Evolutionary conservation across 2,113 vertebrate genomes (phyloP).

Genomic region (Trogon surrucura): DNA sequence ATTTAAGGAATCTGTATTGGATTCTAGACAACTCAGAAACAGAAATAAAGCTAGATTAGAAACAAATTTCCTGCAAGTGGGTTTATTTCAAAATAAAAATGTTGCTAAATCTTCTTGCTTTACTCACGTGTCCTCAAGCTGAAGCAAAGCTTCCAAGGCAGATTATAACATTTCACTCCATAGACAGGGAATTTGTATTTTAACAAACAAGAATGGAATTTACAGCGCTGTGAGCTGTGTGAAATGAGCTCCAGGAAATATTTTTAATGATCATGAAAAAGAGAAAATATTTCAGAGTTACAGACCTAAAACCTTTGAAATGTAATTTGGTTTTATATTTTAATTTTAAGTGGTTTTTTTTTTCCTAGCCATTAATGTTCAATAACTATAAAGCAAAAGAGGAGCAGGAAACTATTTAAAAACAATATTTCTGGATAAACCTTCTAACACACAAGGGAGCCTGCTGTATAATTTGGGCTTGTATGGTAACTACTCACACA

Average conservation of each 20-base stretch:
- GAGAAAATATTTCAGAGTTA: not conserved
- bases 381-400: not conserved
- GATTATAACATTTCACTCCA: not conserved
- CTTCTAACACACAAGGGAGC: not conserved
- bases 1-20: not conserved
- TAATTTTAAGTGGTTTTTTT: not conserved
- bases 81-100: slow-evolving; percentile 14
- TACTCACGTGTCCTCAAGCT: not conserved
- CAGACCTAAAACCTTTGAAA: not conserved
- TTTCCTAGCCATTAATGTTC: not conserved
- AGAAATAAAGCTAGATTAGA: slow-evolving; percentile 6
- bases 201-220: not conserved
- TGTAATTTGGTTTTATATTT: not conserved
- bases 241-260: slow-evolving; percentile 10
- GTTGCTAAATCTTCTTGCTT: not conserved
- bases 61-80: not conserved
- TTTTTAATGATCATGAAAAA: not conserved
- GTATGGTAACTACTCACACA: not conserved
- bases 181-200: not conserved
- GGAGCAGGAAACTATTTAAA: not conserved
- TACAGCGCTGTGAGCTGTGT: not conserved
- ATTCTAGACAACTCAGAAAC: not conserved
- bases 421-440: not conserved
- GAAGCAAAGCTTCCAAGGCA: not conserved
- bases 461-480: not conserved